Evolutionary conservation across 2,888 invertebrate species (phyloP).

Genomic region (Drosophila planitibia): DNA sequence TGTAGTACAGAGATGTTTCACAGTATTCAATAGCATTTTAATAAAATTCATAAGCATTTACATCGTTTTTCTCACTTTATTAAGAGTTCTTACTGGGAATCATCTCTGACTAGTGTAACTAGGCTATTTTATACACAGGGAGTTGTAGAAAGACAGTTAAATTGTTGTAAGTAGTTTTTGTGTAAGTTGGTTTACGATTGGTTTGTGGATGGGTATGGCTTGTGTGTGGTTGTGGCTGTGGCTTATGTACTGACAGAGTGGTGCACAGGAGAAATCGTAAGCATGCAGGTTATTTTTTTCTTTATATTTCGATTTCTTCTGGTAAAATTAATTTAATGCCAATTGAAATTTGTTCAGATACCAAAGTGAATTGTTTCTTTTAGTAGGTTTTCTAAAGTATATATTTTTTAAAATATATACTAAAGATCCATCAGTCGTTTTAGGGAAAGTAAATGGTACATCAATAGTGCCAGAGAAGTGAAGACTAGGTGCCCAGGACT

Average conservation of each 20-base stretch:
- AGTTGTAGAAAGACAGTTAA: slow-evolving; percentile 82
- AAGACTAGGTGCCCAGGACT: slow-evolving; percentile 54
- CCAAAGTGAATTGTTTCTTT: background rate
- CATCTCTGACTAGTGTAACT: slow-evolving; percentile 8
- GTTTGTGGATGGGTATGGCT: slow-evolving; percentile 45
- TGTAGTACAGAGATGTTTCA: background rate
- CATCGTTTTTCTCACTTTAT: background rate
- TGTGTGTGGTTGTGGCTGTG: slow-evolving; percentile 30
- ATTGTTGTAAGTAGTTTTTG: slow-evolving; percentile 55
- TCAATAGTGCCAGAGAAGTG: slow-evolving; percentile 41
- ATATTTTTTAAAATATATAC: slow-evolving; percentile 11
- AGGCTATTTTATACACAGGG: slow-evolving; percentile 79
- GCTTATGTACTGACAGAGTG: slow-evolving; percentile 44
- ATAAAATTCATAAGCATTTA: background rate
- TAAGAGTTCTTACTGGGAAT: background rate
- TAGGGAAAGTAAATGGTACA: slow-evolving; percentile 36
- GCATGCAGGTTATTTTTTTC: slow-evolving; percentile 54
- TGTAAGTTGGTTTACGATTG: slow-evolving; percentile 47
- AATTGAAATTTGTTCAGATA: slow-evolving; percentile 21
- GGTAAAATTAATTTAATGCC: slow-evolving; percentile 12
- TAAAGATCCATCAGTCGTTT: slow-evolving; percentile 16
- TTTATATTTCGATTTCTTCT: slow-evolving; percentile 9
- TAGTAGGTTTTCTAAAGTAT: slow-evolving; percentile 8
- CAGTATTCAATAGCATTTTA: background rate
- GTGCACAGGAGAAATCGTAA: slow-evolving; percentile 46